These are phyloP conservation scores for Drosophila pectinifera DNA, from an alignment of 1,140 invertebrate genomes.

Conservation along the genomic window DNA sequence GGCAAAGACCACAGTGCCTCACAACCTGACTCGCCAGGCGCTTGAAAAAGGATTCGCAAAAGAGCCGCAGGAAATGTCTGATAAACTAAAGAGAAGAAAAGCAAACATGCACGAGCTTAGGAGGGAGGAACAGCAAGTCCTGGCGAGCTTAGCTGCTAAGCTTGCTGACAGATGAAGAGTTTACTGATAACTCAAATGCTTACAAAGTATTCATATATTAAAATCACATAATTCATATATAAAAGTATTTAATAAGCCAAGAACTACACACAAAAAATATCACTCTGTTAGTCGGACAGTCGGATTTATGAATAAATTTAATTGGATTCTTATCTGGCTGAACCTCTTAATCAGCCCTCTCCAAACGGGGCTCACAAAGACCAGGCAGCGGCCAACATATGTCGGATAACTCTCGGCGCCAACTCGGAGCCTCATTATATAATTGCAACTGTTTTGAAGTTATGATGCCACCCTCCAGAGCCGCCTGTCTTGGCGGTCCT, in stretches of 20 bases:
- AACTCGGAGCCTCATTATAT: constrained; percentile 68
- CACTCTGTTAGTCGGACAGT: too few relatives aligned
- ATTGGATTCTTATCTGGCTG: background rate
- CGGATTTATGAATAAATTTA: too few relatives aligned
- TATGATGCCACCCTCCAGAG: constrained; percentile 37
- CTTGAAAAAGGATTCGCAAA: constrained; percentile 49
- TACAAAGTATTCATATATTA: too few relatives aligned
- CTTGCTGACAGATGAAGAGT: background rate
- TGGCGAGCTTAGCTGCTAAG: background rate
- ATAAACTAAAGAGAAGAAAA: constrained; percentile 66
- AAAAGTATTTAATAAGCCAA: background rate
- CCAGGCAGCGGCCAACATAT: constrained; percentile 22
- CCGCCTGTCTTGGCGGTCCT: constrained; percentile 12
- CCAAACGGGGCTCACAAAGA: constrained; percentile 15
- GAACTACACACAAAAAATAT: too few relatives aligned
- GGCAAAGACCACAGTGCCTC: constrained; percentile 42
- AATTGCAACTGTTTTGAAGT: constrained; percentile 79
- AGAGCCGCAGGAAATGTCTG: constrained; percentile 71
- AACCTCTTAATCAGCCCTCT: constrained; percentile 36
- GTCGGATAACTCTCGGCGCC: constrained; percentile 37
- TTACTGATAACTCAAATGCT: too few relatives aligned
- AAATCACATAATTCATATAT: too few relatives aligned
- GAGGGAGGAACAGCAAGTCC: constrained; percentile 21
- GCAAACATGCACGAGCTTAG: constrained; percentile 21
- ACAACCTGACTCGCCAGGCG: background rate